Conservation (phyloP, 2,888 invertebrate genomes). For the Drosophila recens region DNA sequence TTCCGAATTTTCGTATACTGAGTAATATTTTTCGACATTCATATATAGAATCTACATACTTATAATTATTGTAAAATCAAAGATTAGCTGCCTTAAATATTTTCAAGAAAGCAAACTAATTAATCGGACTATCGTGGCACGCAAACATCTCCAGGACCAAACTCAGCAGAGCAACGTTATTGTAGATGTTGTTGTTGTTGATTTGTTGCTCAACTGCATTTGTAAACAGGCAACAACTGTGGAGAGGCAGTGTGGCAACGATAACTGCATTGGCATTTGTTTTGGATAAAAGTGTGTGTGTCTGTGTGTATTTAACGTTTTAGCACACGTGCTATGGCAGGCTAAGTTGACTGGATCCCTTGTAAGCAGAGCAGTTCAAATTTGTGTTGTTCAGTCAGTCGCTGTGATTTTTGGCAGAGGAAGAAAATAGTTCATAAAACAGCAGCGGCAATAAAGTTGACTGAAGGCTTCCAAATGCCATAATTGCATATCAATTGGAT, state of each 20-base stretch:
- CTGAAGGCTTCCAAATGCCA: slow-evolving; percentile 21
- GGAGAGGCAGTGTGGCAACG: slow-evolving; percentile 24
- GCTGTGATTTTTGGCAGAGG: slow-evolving; percentile 45
- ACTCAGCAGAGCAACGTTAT: slow-evolving; percentile 4
- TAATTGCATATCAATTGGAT: slow-evolving; percentile 26
- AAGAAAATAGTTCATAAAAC: slow-evolving; percentile 48
- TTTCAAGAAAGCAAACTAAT: not conserved
- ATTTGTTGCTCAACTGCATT: slow-evolving; percentile 26
- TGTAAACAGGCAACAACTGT: slow-evolving; percentile 26
- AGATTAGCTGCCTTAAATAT: not conserved
- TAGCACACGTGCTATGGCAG: slow-evolving; percentile 22
- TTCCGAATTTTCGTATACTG: too few relatives aligned
- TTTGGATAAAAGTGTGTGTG: slow-evolving; percentile 22
- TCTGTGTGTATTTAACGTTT: slow-evolving; percentile 27
- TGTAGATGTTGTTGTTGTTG: slow-evolving; percentile 4
- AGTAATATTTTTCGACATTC: too few relatives aligned
- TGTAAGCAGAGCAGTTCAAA: slow-evolving; percentile 17
- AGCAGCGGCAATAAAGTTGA: slow-evolving; percentile 40
- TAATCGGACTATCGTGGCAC: not conserved
- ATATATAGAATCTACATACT: too few relatives aligned
- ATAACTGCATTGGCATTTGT: slow-evolving; percentile 33
- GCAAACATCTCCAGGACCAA: slow-evolving; percentile 20
- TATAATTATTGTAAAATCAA: too few relatives aligned
- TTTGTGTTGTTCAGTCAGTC: slow-evolving; percentile 33
- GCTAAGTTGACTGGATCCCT: slow-evolving; percentile 9